phyloP scores from a whole-genome alignment of 1,140 invertebrate species.

The Drosophila malerkotliana region DNA sequence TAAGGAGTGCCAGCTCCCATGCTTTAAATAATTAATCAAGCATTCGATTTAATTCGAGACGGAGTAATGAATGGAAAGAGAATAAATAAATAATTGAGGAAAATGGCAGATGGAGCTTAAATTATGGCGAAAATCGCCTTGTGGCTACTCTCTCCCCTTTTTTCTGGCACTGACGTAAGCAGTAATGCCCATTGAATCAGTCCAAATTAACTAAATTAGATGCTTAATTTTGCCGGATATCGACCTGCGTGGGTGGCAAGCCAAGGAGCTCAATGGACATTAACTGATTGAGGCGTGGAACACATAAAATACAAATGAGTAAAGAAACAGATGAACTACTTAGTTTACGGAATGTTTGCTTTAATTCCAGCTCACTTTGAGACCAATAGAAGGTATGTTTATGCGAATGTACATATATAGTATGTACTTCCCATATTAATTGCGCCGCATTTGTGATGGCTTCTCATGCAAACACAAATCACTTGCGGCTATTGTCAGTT shows the following conservation, averaged over 20 bases:
- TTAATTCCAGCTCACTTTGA: slow-evolving; percentile 39
- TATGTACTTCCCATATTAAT: slow-evolving; percentile 25
- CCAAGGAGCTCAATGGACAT: slow-evolving; percentile 27
- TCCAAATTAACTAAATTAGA: slow-evolving; percentile 33
- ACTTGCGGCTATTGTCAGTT: slow-evolving; percentile 45
- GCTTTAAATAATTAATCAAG: slow-evolving; percentile 43
- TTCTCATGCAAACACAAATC: slow-evolving; percentile 54
- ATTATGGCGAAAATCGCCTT: neutral
- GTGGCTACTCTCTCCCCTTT: neutral
- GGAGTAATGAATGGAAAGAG: slow-evolving; percentile 13
- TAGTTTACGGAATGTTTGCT: slow-evolving; percentile 50
- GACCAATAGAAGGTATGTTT: slow-evolving; percentile 26
- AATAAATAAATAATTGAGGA: slow-evolving; percentile 37
- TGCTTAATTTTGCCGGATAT: slow-evolving; percentile 7
- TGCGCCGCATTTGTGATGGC: slow-evolving; percentile 30
- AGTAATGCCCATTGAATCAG: slow-evolving; percentile 18
- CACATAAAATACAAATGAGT: slow-evolving; percentile 9
- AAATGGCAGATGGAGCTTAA: neutral
- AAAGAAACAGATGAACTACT: neutral
- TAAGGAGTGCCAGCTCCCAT: slow-evolving; percentile 29
- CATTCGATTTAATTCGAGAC: slow-evolving; percentile 39
- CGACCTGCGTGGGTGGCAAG: slow-evolving; percentile 6
- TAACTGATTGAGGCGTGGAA: slow-evolving; percentile 29
- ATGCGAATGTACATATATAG: neutral
- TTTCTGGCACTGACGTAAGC: slow-evolving; percentile 32